A percentile compares a stretch with the other conserved stretches of the same genome.
Evolutionary conservation across 2,888 invertebrate species (phyloP).

Genomic region (Ctena decussata): DNA sequence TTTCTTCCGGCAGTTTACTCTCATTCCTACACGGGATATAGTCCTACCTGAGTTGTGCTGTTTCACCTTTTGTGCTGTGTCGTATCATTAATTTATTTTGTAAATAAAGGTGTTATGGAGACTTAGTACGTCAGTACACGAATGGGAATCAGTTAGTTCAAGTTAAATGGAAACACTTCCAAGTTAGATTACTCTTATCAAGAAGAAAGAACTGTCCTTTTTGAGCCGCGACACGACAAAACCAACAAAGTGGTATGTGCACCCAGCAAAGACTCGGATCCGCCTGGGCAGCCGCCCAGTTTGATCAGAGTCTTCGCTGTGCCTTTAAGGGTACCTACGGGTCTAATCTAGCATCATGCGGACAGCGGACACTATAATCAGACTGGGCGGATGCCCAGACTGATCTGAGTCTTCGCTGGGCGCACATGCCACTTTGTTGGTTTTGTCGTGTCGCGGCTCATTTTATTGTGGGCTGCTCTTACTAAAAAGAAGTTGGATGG

Average conservation of each 20-base stretch:
- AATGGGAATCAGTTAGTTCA: no score
- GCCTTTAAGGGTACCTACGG: not conserved
- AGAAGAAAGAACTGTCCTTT: no score
- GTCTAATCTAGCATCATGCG: not conserved
- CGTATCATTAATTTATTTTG: not conserved
- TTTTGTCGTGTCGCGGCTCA: not conserved
- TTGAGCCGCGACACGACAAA: no score
- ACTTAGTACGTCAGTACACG: no score
- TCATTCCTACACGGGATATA: slow-evolving; percentile 59
- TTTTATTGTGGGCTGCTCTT: no score
- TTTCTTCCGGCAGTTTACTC: slow-evolving; percentile 59
- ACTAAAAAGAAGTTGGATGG: no score
- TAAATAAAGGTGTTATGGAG: no score
- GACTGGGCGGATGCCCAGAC: not conserved
- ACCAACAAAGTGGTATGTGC: no score
- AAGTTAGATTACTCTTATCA: no score
- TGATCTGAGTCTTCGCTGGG: not conserved
- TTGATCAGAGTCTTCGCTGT: not conserved
- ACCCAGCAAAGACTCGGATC: not conserved
- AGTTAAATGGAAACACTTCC: no score
- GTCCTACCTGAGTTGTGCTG: slow-evolving; percentile 33
- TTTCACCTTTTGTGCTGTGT: not conserved
- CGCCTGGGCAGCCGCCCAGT: not conserved
- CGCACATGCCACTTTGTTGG: not conserved
- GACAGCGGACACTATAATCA: not conserved